Evolutionary conservation across 2,113 vertebrate species (phyloP), one percentile per base, ranked within the genome.

Genomic region (Columba janthina): DNA sequence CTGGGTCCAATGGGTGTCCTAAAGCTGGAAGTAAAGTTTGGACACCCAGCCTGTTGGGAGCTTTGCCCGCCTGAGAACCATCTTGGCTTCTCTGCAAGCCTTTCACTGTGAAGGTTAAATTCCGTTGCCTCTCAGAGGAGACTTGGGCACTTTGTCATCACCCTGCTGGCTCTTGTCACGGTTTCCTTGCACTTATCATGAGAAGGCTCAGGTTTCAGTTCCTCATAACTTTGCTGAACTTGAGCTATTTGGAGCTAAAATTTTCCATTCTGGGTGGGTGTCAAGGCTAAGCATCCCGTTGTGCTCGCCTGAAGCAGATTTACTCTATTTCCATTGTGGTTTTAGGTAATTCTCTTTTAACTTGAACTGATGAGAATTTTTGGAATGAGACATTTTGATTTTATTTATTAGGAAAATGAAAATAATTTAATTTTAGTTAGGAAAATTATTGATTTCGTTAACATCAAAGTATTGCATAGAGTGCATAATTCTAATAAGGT

Each of bases 161-260:
- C 34, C 15, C 36, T 54, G 18, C 38, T 88, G 25, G 10, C 46
- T 72, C 77, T 82, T 19, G 2, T 32, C 69, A 36, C 1, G 3
- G 40, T 51, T 85, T 92, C 46, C 26, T 72, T 85, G 38, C 18
- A 4, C 34, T 76, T 31, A n/a, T 6, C 54, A 70, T 22, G 42
- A 90, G 64, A 73, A 76, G 34, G 32, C 8, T 94, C n/a, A 38
- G 21, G 34, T 88, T 94, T 96, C 84, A 28, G 66, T 93, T 91
- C 78, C 81, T 80, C 60, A 9, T 40, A 48, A 58, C n/a, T 79
- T 85, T 46, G 64, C 64, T 88, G 58, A 96, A 91, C 56, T 56
- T 38, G 70, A 66, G 75, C 40, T 91, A 71, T 91, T 57, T 80
- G 21, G 28, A 28, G 58, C 77, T 91, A 76, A 85, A 93, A 93